A percentile compares a stretch with the other conserved stretches of the same genome.
These are phyloP conservation scores for Pristionchus arcanus DNA, from an alignment of 2,888 invertebrate species.

Conservation along the genomic window DNA sequence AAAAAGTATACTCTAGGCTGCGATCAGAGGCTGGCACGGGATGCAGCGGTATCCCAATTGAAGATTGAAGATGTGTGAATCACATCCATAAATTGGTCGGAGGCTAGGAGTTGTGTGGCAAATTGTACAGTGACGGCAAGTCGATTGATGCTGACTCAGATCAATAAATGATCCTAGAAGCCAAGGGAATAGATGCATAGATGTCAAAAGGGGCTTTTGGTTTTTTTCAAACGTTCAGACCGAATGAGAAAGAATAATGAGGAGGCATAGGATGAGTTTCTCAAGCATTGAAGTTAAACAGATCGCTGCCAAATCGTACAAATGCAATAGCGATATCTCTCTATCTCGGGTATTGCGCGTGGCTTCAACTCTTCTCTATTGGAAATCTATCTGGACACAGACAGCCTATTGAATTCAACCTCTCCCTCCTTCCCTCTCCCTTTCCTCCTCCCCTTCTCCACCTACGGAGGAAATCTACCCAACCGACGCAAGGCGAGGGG, in stretches of 20 bases:
- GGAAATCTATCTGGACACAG: slow-evolving; percentile 37
- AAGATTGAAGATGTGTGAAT: neutral
- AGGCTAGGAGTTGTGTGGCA: neutral
- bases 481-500: neutral
- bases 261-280: neutral
- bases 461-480: slow-evolving; percentile 28
- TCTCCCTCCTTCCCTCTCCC: slow-evolving; percentile 4
- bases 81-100: slow-evolving; percentile 1
- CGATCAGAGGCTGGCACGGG: neutral
- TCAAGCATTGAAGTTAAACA: neutral
- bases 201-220: too few species aligned
- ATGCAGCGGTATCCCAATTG: neutral
- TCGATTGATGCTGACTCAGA: neutral
- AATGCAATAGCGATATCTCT: neutral
- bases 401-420: slow-evolving; percentile 31
- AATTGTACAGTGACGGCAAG: neutral
- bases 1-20: neutral
- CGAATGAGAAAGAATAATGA: neutral
- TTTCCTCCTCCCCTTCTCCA: neutral
- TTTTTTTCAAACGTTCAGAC: too few species aligned
- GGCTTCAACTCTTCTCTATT: slow-evolving; percentile 43
- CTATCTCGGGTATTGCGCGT: neutral
- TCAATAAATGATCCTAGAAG: too few species aligned
- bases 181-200: too few species aligned
- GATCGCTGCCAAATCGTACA: neutral